A percentile compares a stretch with the other conserved stretches of the same genome.
Evolutionary conservation across 1,140 invertebrate genomes (phyloP).

Genomic region (Watersipora subatra): DNA sequence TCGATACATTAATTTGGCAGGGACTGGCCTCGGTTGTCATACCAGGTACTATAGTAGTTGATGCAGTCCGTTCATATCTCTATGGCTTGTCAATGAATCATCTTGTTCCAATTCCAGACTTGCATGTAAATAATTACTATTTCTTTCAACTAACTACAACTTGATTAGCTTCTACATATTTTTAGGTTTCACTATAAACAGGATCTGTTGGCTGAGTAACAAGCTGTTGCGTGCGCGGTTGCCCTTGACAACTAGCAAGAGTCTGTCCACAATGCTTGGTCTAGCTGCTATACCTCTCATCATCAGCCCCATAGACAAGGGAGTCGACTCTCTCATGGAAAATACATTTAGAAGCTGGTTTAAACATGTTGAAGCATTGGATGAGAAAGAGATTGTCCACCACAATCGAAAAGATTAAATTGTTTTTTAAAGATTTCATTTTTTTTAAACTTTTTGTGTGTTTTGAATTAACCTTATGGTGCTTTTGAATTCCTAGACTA

Average conservation of each 20-base stretch:
- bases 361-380: neutral
- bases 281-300: constrained; percentile 77
- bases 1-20: constrained; percentile 82
- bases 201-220: constrained; percentile 54
- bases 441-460: neutral
- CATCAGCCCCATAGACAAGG: constrained; percentile 72
- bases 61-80: too few relatives aligned
- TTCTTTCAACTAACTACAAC: too few relatives aligned
- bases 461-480: too few relatives aligned
- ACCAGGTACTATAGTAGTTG: too few relatives aligned
- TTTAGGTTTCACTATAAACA: constrained; percentile 63
- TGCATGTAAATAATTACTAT: too few relatives aligned
- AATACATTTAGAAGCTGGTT: constrained; percentile 43
- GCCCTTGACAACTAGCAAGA: constrained; percentile 45
- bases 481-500: neutral
- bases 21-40: constrained; percentile 77
- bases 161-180: too few relatives aligned
- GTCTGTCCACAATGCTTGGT: constrained; percentile 62
- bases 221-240: constrained; percentile 46
- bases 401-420: constrained; percentile 7
- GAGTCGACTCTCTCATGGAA: constrained; percentile 68
- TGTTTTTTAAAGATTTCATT: neutral
- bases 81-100: too few relatives aligned
- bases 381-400: constrained; percentile 1
- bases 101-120: too few relatives aligned